phyloP scores from a whole-genome alignment of 2,113 vertebrate genomes.

The Saimiri boliviensis region DNA sequence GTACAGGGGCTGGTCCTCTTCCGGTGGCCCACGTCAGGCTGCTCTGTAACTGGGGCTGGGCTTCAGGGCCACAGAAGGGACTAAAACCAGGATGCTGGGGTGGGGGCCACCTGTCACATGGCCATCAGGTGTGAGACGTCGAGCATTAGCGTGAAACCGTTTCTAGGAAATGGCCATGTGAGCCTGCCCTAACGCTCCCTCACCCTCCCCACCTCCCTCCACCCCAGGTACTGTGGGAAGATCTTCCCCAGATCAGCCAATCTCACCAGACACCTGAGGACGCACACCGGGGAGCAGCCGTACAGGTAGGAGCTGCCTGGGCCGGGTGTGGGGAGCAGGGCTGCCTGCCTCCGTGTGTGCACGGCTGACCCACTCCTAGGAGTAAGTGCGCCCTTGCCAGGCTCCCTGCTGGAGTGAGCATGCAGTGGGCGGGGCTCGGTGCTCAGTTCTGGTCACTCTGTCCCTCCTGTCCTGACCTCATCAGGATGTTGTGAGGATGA shows the following conservation, averaged over 20 bases:
- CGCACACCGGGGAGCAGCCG: conserved; percentile 98
- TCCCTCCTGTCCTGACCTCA: not conserved
- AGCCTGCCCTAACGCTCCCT: not conserved
- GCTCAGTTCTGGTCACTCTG: not conserved
- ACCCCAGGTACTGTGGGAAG: conserved; percentile 97
- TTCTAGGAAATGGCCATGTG: not conserved
- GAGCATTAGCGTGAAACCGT: fast-evolving
- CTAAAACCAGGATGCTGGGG: fast-evolving
- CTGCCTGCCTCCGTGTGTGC: fast-evolving
- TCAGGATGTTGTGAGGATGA: not conserved
- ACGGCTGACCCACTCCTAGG: not conserved
- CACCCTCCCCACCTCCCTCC: not conserved
- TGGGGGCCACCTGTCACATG: not conserved
- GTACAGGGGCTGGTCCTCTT: fast-evolving
- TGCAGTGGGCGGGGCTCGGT: fast-evolving
- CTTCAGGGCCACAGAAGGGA: not conserved
- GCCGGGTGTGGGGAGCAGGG: not conserved
- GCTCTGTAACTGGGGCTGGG: not conserved
- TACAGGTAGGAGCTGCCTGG: conserved; percentile 90
- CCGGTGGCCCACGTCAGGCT: fast-evolving
- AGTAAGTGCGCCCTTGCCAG: fast-evolving
- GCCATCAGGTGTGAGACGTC: fast-evolving
- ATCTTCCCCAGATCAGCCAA: conserved; percentile 99
- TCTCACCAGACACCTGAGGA: conserved; percentile 98
- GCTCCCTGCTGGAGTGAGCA: not conserved